These are phyloP conservation scores for Magallana nippona DNA, from an alignment of 2,888 invertebrate genomes.

Conservation along the genomic window DNA sequence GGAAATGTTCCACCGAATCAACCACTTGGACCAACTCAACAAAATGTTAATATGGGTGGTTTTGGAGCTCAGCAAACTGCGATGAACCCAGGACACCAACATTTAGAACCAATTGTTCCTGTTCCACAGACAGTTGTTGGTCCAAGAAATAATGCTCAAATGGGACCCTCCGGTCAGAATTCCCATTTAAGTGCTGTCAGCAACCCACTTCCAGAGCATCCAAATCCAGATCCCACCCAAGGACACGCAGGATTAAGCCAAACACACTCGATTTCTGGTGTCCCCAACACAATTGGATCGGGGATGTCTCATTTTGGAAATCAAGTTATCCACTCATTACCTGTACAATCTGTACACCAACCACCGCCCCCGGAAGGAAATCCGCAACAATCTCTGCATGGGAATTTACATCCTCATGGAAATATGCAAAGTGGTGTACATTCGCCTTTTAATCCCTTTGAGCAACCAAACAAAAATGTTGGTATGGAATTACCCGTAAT, in stretches of 20 bases:
- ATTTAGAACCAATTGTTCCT: background rate
- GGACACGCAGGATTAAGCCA: background rate
- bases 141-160: background rate
- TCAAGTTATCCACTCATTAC: background rate
- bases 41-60: too few species aligned
- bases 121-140: background rate
- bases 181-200: background rate
- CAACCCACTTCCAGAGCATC: background rate
- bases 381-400: too few species aligned
- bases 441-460: conserved; percentile 3
- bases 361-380: background rate
- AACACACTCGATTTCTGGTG: background rate
- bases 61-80: background rate
- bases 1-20: background rate
- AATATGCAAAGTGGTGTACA: background rate
- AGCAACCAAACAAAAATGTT: background rate
- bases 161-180: background rate
- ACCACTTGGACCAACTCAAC: too few species aligned
- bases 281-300: background rate
- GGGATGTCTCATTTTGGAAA: conserved; percentile 5
- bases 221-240: background rate
- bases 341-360: background rate
- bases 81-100: background rate
- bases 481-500: conserved; percentile 23
- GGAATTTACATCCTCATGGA: background rate